Conservation (phyloP, 1,140 invertebrate species). For the Papilio xuthus region DNA sequence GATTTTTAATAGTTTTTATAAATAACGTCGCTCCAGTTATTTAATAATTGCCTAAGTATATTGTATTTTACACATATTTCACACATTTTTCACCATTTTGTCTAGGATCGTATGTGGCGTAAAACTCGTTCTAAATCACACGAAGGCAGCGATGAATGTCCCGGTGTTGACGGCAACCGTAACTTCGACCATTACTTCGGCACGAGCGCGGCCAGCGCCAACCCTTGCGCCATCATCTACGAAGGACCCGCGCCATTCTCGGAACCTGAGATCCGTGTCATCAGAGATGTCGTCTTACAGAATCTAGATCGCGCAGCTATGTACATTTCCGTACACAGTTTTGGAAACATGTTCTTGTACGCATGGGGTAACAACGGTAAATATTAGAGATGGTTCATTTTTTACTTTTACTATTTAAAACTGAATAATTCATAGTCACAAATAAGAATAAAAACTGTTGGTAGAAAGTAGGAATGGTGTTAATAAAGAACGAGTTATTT, state of each 20-base stretch:
- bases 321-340: slow-evolving; percentile 88
- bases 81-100: slow-evolving; percentile 6
- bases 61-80: neutral
- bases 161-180: slow-evolving; percentile 83
- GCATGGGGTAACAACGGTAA: slow-evolving; percentile 88
- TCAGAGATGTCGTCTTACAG: slow-evolving; percentile 76
- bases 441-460: too few species aligned
- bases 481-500: too few species aligned
- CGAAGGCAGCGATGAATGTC: slow-evolving; percentile 60
- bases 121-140: slow-evolving; percentile 76
- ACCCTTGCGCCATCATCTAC: slow-evolving; percentile 87
- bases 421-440: too few species aligned
- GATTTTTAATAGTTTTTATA: too few species aligned
- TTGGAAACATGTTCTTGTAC: slow-evolving; percentile 86
- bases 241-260: slow-evolving; percentile 87
- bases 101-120: slow-evolving; percentile 81
- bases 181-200: slow-evolving; percentile 83
- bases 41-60: too few species aligned
- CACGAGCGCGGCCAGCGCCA: slow-evolving; percentile 78
- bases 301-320: slow-evolving; percentile 82
- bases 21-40: too few species aligned
- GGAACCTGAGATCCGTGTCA: slow-evolving; percentile 85
- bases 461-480: too few species aligned
- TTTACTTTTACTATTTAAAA: neutral
- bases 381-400: slow-evolving; percentile 35